A percentile compares a stretch with the other conserved stretches of the same genome.
phyloP scores from a whole-genome alignment of 1,140 invertebrate genomes.

The Linepithema humile region DNA sequence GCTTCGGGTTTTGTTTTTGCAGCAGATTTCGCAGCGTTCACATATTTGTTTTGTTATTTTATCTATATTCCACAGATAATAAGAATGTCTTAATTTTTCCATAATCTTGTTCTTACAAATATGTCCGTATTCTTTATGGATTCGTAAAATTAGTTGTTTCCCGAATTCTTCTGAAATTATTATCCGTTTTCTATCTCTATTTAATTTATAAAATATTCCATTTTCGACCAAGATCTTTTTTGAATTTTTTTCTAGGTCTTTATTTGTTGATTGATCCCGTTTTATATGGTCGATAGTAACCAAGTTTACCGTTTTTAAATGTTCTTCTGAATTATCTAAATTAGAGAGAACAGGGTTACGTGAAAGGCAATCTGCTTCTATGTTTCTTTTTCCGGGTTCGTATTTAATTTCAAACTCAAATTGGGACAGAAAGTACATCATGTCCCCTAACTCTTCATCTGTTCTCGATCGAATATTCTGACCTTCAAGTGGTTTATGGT shows the following conservation, averaged over 20 bases:
- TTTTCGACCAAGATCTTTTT: background rate
- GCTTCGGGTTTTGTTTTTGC: background rate
- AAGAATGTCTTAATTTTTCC: background rate
- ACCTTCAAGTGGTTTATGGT: constrained; percentile 68
- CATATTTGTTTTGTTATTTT: background rate
- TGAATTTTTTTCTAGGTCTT: background rate
- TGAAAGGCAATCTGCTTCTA: constrained; percentile 63
- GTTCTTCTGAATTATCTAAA: background rate
- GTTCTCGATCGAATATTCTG: constrained; percentile 62
- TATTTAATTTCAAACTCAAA: constrained; percentile 66
- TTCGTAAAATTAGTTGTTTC: background rate
- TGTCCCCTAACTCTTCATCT: constrained; percentile 67
- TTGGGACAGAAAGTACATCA: constrained; percentile 65
- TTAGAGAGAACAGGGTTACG: constrained; percentile 60
- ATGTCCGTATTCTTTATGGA: background rate
- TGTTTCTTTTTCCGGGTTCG: constrained; percentile 55
- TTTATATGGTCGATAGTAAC: background rate
- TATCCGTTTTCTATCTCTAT: background rate
- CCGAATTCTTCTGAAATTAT: constrained; percentile 14
- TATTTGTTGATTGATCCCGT: background rate
- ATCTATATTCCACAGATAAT: background rate
- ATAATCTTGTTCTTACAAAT: constrained; percentile 7
- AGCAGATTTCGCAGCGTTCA: background rate
- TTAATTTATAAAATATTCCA: background rate
- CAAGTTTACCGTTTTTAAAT: background rate